Conservation (phyloP, 2,888 invertebrate genomes). For the Gryllus longicercus region DNA sequence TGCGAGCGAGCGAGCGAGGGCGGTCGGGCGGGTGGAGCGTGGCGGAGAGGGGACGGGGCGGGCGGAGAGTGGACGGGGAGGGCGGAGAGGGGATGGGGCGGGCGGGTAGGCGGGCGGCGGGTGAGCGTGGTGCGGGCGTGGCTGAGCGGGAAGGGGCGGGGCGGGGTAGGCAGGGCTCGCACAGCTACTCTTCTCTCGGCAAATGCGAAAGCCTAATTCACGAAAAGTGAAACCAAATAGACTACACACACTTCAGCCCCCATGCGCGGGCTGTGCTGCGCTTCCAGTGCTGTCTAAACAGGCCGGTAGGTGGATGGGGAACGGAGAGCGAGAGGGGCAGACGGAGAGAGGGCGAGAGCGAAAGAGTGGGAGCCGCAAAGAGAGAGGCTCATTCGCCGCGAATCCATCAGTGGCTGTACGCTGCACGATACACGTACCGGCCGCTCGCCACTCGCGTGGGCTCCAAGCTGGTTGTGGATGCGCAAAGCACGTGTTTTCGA, state of each 20-base stretch:
- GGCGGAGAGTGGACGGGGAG: too few species aligned
- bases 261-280: background rate
- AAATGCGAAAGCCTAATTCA: slow-evolving; percentile 17
- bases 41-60: too few species aligned
- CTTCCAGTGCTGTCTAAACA: slow-evolving; percentile 6
- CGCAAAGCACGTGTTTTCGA: too few species aligned
- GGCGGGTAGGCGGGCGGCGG: background rate
- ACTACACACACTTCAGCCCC: background rate
- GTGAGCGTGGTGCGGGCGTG: background rate
- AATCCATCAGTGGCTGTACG: background rate
- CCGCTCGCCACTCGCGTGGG: too few species aligned
- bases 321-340: background rate
- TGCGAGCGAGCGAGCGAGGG: background rate
- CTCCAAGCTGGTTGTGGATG: too few species aligned
- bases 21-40: background rate
- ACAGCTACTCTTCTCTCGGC: background rate
- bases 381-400: background rate
- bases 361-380: background rate
- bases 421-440: too few species aligned
- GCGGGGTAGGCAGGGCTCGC: background rate
- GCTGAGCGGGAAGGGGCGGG: too few species aligned
- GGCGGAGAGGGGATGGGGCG: background rate
- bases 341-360: background rate
- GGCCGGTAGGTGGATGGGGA: background rate
- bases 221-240: slow-evolving; percentile 17